Conservation (phyloP, 2,797 vertebrate species). For the Falco rusticolus region DNA sequence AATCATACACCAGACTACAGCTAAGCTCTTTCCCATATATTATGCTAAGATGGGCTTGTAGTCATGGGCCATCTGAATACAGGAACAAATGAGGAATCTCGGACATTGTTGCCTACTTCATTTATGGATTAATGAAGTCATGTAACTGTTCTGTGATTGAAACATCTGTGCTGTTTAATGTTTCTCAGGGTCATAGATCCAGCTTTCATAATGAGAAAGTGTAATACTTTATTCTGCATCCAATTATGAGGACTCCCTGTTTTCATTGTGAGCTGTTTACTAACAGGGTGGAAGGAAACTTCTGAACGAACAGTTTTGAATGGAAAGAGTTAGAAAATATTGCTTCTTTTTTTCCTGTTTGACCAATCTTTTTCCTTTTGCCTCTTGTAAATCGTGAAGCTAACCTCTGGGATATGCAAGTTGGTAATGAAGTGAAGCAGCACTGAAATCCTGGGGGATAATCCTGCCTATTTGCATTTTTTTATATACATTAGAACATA, state of each 20-base stretch:
- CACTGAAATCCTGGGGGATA: neutral
- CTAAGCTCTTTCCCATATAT: neutral
- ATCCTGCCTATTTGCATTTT: neutral
- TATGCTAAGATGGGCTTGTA: neutral
- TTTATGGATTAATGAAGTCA: neutral
- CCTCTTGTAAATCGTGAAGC: neutral
- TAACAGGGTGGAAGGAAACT: neutral
- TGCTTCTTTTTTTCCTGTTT: neutral
- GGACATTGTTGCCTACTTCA: neutral
- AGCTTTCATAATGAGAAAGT: neutral
- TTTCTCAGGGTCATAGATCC: neutral
- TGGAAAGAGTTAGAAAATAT: neutral
- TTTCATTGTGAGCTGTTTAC: neutral
- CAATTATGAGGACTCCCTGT: neutral
- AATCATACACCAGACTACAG: neutral
- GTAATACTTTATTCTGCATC: neutral
- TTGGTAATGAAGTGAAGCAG: neutral
- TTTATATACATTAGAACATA: neutral
- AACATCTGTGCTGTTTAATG: neutral
- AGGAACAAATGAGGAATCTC: neutral
- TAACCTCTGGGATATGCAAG: neutral
- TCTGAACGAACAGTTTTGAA: neutral
- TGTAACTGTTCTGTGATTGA: neutral
- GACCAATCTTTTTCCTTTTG: neutral
- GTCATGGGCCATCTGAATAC: neutral